phyloP scores from a whole-genome alignment of 2,888 invertebrate genomes.

The Mantis religiosa region DNA sequence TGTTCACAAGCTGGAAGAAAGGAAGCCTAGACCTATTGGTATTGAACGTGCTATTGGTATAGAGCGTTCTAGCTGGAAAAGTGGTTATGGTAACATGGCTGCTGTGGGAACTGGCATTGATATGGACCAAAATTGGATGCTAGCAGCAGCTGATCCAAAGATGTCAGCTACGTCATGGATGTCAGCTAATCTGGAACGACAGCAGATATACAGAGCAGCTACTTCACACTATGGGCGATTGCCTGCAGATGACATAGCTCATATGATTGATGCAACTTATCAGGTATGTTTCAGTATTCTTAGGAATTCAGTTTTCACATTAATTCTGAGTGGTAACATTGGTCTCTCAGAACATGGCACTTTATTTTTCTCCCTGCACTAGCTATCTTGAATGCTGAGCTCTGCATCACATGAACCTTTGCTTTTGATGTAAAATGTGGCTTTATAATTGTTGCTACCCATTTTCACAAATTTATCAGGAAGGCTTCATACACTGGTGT shows the following conservation, averaged over 20 bases:
- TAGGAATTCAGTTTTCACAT: too few relatives aligned
- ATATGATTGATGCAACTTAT: constrained; percentile 48
- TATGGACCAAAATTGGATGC: constrained; percentile 47
- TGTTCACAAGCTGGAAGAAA: constrained; percentile 30
- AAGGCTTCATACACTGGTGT: too few relatives aligned
- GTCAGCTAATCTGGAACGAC: constrained; percentile 40
- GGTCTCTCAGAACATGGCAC: too few relatives aligned
- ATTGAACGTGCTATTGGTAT: constrained; percentile 71
- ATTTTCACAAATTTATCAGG: too few relatives aligned
- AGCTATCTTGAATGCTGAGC: too few relatives aligned
- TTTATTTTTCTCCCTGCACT: too few relatives aligned
- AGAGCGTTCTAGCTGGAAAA: constrained; percentile 68
- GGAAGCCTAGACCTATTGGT: constrained; percentile 50
- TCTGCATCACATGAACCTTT: too few relatives aligned
- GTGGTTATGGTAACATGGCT: constrained; percentile 36
- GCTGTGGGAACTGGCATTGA: constrained; percentile 40
- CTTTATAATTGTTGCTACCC: too few relatives aligned
- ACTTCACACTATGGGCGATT: constrained; percentile 23
- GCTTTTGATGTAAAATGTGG: too few relatives aligned
- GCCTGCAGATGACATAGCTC: constrained; percentile 45
- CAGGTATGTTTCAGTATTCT: constrained; percentile 39
- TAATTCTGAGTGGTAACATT: too few relatives aligned
- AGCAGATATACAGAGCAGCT: constrained; percentile 28
- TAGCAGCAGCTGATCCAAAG: constrained; percentile 39
- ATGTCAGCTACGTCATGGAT: constrained; percentile 42